phyloP scores from a whole-genome alignment of 1,140 invertebrate species.

The Trachymyrmex septentrionalis region DNA sequence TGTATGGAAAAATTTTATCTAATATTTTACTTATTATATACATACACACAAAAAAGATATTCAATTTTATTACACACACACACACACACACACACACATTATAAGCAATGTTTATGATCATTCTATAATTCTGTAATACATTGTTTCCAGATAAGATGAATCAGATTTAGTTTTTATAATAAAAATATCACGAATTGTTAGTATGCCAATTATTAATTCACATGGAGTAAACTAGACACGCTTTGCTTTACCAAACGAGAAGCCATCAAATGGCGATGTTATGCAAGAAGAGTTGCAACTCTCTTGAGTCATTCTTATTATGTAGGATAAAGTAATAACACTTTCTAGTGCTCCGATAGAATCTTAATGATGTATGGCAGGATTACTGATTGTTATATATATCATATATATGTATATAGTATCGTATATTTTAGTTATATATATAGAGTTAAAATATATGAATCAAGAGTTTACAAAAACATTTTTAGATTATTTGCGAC shows the following conservation, averaged over 20 bases:
- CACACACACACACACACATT: not conserved
- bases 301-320: conserved; percentile 51
- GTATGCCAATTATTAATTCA: not conserved
- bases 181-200: conserved; percentile 7
- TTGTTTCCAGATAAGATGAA: not conserved
- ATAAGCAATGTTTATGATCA: not conserved
- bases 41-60: not conserved
- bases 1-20: not conserved
- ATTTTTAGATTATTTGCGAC: not conserved
- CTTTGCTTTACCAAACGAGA: conserved; percentile 8
- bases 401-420: not conserved
- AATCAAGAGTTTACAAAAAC: not conserved
- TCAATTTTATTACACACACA: too few relatives aligned
- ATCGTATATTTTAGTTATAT: too few relatives aligned
- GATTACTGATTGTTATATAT: not conserved
- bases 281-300: conserved; percentile 1
- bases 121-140: not conserved
- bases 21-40: not conserved
- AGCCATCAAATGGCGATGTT: not conserved
- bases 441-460: not conserved
- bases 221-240: not conserved
- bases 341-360: conserved; percentile 37
- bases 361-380: conserved; percentile 51
- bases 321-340: conserved; percentile 45
- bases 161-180: not conserved